phyloP scores from a whole-genome alignment of 2,797 vertebrate genomes.

The Morus bassanus region DNA sequence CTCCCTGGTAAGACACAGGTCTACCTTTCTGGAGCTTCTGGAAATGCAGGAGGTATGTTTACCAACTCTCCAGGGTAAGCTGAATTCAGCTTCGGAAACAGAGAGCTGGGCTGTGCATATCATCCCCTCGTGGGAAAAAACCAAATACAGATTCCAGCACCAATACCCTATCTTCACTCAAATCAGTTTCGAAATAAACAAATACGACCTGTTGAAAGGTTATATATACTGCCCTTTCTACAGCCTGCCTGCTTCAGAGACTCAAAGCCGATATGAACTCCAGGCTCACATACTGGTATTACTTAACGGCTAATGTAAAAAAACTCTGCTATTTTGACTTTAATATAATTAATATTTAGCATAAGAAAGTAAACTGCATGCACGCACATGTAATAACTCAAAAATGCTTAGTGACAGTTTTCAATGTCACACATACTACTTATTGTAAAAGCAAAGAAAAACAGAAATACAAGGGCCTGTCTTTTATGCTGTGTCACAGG shows the following conservation, averaged over 20 bases:
- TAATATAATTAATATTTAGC: background rate
- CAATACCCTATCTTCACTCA: background rate
- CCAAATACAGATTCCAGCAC: background rate
- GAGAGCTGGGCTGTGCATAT: background rate
- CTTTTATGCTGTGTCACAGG: background rate
- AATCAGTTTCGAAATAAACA: background rate
- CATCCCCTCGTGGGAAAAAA: background rate
- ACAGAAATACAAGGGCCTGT: background rate
- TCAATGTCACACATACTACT: background rate
- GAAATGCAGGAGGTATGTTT: background rate
- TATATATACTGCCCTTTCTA: background rate
- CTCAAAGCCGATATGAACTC: background rate
- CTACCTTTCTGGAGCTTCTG: background rate
- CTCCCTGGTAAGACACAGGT: background rate
- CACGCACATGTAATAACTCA: fast-evolving
- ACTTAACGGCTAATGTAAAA: background rate
- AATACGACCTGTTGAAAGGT: background rate
- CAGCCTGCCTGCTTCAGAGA: background rate
- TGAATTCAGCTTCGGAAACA: background rate
- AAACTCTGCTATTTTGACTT: background rate
- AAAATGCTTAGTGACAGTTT: background rate
- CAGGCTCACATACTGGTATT: background rate
- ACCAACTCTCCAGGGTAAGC: background rate
- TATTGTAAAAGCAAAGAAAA: background rate
- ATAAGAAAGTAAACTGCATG: background rate